Evolutionary conservation across 2,888 invertebrate genomes (phyloP).

Genomic region (Maniola hyperantus): DNA sequence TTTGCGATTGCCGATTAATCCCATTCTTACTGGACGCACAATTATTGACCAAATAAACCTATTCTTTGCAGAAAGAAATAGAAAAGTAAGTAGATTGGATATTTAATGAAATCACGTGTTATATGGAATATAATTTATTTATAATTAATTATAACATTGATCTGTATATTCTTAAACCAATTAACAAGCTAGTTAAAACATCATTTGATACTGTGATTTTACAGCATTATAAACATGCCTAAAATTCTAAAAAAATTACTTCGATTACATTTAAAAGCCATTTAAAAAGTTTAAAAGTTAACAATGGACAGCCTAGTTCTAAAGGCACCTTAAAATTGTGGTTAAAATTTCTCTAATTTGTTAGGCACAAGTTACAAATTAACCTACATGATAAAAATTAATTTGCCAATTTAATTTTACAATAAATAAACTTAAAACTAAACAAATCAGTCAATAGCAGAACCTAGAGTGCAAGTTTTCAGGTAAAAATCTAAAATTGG

Average conservation of each 20-base stretch:
- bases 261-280: slow-evolving; percentile 54
- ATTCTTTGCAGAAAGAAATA: too few species aligned
- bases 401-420: background rate
- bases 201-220: slow-evolving; percentile 51
- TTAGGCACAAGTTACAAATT: slow-evolving; percentile 48
- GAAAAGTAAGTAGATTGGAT: background rate
- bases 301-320: slow-evolving; percentile 43
- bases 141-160: slow-evolving; percentile 38
- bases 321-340: slow-evolving; percentile 59
- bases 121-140: slow-evolving; percentile 46
- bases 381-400: slow-evolving; percentile 7
- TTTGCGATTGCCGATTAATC: too few species aligned
- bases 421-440: background rate
- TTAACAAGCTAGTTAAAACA: slow-evolving; percentile 61
- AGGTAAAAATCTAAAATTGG: too few species aligned
- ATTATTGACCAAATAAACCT: too few species aligned
- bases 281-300: slow-evolving; percentile 47
- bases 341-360: slow-evolving; percentile 60
- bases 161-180: slow-evolving; percentile 62
- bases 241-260: slow-evolving; percentile 62
- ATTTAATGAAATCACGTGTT: background rate
- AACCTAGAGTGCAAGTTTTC: too few species aligned
- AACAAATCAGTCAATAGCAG: too few species aligned
- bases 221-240: slow-evolving; percentile 41
- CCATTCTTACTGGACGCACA: too few species aligned